phyloP scores from a whole-genome alignment of 2,113 vertebrate species.

The Lagopus leucura region DNA sequence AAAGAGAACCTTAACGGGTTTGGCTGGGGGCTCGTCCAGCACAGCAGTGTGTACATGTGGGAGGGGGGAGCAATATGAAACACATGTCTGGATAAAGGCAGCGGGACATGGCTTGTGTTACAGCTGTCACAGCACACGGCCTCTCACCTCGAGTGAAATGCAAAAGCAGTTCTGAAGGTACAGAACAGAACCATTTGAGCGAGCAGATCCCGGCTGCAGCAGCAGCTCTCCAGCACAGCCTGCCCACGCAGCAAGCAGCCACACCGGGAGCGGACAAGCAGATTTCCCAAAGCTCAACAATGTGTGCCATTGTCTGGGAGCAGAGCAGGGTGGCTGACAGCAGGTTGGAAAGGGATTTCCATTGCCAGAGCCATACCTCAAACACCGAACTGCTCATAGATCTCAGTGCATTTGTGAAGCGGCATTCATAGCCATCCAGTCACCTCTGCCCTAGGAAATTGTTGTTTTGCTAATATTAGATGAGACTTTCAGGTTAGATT shows the following conservation, averaged over 20 bases:
- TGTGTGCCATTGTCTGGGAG: neutral
- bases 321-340: neutral
- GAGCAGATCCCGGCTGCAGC: neutral
- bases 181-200: neutral
- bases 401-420: neutral
- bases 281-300: neutral
- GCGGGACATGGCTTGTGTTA: conserved; percentile 36
- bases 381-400: neutral
- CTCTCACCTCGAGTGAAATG: neutral
- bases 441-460: neutral
- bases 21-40: conserved; percentile 55
- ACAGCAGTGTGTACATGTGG: neutral
- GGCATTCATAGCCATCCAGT: neutral
- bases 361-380: neutral
- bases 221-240: neutral
- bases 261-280: neutral
- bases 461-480: conserved; percentile 61
- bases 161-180: neutral
- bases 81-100: conserved; percentile 7
- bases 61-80: neutral
- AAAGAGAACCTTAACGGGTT: neutral
- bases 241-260: neutral
- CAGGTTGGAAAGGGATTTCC: neutral
- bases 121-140: neutral
- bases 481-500: conserved; percentile 14